A percentile compares a stretch with the other conserved stretches of the same genome.
These are phyloP conservation scores for Erebia ligea DNA, from an alignment of 2,888 invertebrate species.

Conservation along the genomic window DNA sequence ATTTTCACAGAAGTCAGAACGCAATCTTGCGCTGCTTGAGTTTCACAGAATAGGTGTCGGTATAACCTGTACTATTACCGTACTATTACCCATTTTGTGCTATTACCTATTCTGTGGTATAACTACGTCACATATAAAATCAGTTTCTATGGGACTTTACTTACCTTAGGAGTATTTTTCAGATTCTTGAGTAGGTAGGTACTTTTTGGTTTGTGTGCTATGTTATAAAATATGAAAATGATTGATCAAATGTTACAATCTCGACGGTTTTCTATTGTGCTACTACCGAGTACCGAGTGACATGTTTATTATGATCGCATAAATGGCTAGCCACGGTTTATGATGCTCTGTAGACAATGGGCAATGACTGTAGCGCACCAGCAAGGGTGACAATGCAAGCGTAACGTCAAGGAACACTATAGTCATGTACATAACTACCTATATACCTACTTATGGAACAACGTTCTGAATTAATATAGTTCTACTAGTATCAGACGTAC, in stretches of 20 bases:
- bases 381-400: conserved; percentile 40
- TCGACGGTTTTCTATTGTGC: conserved; percentile 39
- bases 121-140: too few species aligned
- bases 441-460: conserved; percentile 1
- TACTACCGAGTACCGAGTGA: conserved; percentile 34
- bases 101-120: too few species aligned
- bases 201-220: too few species aligned
- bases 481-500: not conserved
- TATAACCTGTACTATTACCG: too few species aligned
- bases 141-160: too few species aligned
- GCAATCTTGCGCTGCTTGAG: too few species aligned
- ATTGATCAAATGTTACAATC: conserved; percentile 24
- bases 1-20: too few species aligned
- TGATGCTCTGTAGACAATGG: conserved; percentile 66
- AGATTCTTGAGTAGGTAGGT: not conserved
- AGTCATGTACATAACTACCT: not conserved
- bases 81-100: too few species aligned
- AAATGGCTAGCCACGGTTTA: conserved; percentile 51
- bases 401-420: not conserved
- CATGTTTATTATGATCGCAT: conserved; percentile 45
- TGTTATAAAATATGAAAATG: conserved; percentile 25
- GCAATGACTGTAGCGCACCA: conserved; percentile 45
- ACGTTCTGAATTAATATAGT: not conserved
- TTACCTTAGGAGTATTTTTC: too few species aligned
- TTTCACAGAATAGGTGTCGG: too few species aligned